A percentile compares a stretch with the other conserved stretches of the same genome.
These are phyloP conservation scores for Porites australiensis DNA, from an alignment of 64 coral and sea anemone genomes.

Conservation along the genomic window DNA sequence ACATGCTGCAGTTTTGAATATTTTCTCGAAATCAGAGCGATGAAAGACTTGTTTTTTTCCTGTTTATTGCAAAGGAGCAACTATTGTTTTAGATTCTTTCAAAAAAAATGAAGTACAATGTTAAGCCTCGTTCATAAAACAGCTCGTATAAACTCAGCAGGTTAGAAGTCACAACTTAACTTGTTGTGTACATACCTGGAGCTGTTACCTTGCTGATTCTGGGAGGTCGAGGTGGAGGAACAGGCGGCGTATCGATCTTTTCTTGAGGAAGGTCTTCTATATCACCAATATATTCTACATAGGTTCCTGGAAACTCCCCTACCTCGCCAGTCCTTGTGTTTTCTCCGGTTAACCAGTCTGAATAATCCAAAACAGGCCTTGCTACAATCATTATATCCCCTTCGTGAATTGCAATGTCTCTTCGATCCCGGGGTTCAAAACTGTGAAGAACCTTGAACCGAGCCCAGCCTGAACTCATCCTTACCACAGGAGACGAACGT, in stretches of 20 bases:
- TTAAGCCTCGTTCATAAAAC: neutral
- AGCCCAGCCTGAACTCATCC: constrained; percentile 70
- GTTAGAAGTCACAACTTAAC: neutral
- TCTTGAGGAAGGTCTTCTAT: constrained; percentile 59
- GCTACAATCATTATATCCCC: constrained; percentile 87
- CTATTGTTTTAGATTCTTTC: neutral
- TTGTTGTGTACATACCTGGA: neutral
- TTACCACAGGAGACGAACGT: neutral
- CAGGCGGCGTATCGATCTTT: constrained; percentile 25
- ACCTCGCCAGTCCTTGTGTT: constrained; percentile 77
- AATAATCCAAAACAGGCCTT: constrained; percentile 40
- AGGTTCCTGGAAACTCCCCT: constrained; percentile 87
- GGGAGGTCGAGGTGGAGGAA: constrained; percentile 74
- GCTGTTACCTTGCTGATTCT: neutral
- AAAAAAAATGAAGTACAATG: constrained; percentile 17
- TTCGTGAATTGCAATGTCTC: constrained; percentile 81
- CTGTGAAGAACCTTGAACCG: constrained; percentile 35
- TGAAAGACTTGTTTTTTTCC: neutral
- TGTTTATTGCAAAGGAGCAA: neutral
- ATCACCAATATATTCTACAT: constrained; percentile 89
- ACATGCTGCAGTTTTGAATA: neutral
- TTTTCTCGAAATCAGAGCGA: neutral
- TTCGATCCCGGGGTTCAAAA: constrained; percentile 51
- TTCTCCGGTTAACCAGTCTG: constrained; percentile 75
- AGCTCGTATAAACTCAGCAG: neutral